Base-by-base conservation (phyloP, 1,140 invertebrate species). In the Heliconius himera region DNA sequence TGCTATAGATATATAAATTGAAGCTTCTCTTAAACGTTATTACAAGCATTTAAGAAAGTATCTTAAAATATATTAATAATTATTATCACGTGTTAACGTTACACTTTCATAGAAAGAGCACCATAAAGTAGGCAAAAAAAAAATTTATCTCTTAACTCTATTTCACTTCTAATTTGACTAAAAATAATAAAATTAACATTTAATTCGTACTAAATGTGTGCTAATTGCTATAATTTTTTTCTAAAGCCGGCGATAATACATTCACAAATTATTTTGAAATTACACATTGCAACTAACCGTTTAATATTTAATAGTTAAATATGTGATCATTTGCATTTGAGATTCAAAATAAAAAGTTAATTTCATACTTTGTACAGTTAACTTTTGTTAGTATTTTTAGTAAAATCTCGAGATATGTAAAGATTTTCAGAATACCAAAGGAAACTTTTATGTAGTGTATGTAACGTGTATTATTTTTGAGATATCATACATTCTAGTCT, bases 181-280 rank as follows among this genome's bases (percentile, higher is more conserved):
- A 66, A 66, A 26, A 66, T 66, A 66, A 66, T 66, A 66, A 66
- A 66, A 66, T 66, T 66, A 16, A 66, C 60, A 66, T 66, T 26
- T 66, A 66, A 66, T 66, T 66, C 60, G 22, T 66, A 29, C 60
- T 29, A 29, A 29, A 66, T 66, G 60, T 66, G 60, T 66, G 60
- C 60, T 66, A 66, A 66, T 66, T 66, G 60, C 60, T 16, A 29
- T 66, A 66, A 26, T 66, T 66, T 66, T n/a, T 66, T 29, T 66
- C 33, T 60, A 60, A n/a, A 60, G 1, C 22, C 13, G 13, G n/a
- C n/a, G 9, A 60, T 60, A 60, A 60, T 60, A 60, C n/a, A 60
- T 60, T 60, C 54, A 26, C 54, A 60, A n/a, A 60, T 60, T 60
- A 60, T 60, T 60, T 60, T 60, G 54, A 66, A 66, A 66, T 29